These are phyloP conservation scores for Agelaius phoeniceus DNA, from an alignment of 2,113 vertebrate genomes.

Conservation along the genomic window DNA sequence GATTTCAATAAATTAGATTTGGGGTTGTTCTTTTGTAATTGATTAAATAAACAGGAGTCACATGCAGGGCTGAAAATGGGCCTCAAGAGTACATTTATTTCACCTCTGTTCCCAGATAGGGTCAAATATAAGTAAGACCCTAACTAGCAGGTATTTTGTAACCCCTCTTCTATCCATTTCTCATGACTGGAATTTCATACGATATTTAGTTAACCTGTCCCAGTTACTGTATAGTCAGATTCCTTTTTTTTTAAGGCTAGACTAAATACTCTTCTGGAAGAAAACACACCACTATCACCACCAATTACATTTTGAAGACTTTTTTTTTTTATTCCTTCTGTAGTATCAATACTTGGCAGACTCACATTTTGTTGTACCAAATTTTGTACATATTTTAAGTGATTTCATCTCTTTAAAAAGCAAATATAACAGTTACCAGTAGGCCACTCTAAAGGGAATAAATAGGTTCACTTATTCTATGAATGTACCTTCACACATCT, in stretches of 20 bases:
- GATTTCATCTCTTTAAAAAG: not conserved
- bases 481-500: not conserved
- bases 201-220: not conserved
- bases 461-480: not conserved
- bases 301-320: not conserved
- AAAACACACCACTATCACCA: not conserved
- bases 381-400: not conserved
- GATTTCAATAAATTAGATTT: constrained; percentile 38
- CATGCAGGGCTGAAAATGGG: not conserved
- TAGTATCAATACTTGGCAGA: not conserved
- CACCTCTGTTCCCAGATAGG: not conserved
- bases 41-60: constrained; percentile 7
- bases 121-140: not conserved
- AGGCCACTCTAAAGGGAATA: not conserved
- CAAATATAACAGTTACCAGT: not conserved
- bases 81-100: not conserved
- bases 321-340: not conserved
- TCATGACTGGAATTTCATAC: not conserved
- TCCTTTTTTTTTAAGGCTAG: not conserved
- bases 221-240: not conserved
- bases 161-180: not conserved
- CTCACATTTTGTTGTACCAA: not conserved
- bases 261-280: not conserved
- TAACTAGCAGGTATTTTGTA: not conserved
- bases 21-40: not conserved